Evolutionary conservation across 2,113 vertebrate genomes (phyloP), one percentile per base, ranked within the genome.

Genomic region (Grallaria varia): DNA sequence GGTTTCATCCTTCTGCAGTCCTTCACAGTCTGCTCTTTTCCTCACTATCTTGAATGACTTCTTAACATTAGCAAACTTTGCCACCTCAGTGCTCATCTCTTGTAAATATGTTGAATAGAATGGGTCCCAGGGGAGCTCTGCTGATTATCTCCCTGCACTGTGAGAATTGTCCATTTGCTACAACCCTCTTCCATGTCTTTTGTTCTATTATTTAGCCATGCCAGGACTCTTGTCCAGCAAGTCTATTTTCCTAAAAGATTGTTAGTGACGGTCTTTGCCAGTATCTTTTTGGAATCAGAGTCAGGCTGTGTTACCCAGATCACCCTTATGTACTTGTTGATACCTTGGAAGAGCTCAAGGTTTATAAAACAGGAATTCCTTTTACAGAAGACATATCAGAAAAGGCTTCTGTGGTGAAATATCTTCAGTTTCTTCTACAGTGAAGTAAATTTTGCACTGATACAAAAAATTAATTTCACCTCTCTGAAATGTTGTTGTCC

Each of bases 91-190:
- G 79, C 58, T 86, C 63, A 60, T 90, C 67, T 90, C 71, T 69
- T 92, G 75, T 83, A 93, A 92, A 86, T 45, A 31, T 52, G 59
- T 60, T 93, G 86, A 76, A 89, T 73, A 64, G 75, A 80, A 44
- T 67, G 69, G 16, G 10, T 79, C 79, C 31, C 75, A 60, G 67
- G 40, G 45, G 76, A 90, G 9, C 44, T 35, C 53, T 15, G 11
- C 20, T 78, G 62, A 85, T 90, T 85, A 79, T 67, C 66, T 90
- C 35, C 18, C 31, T 77, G 12, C 35, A 8, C 27, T 71, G 63
- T 69, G 35, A 62, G 63, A 63, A 71, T 6, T 82, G 64, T 87
- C 39, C 69, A 40, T 89, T 93, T 92, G 67, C 37, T 71, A 28
- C 63, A 44, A 53, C 12, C 45, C 40, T 74, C 63, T 78, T 89